Percentiles rank a stretch among this genome's conserved stretches.
Conservation (phyloP, 2,113 vertebrate species). For the Ceyx margarethae region DNA sequence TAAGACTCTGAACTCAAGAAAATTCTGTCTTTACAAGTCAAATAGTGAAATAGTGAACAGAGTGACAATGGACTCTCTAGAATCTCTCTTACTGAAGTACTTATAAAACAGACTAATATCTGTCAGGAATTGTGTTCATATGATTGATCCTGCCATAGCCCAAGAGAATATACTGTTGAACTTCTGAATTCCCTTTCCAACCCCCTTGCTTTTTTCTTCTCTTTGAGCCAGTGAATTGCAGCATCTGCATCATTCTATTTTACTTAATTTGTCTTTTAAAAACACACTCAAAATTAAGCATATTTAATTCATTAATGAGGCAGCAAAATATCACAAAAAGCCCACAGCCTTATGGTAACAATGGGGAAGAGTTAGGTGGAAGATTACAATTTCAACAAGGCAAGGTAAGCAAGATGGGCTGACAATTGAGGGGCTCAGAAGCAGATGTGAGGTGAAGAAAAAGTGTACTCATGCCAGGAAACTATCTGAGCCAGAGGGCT, state of each 20-base stretch:
- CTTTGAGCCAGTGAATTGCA: background rate
- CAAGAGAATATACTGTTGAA: background rate
- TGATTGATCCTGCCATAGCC: background rate
- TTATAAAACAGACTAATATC: slow-evolving; percentile 24
- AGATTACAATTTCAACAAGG: background rate
- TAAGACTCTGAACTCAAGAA: slow-evolving; percentile 41
- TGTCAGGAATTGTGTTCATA: background rate
- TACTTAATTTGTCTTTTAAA: background rate
- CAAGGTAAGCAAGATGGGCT: background rate
- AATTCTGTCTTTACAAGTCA: background rate
- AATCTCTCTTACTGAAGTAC: slow-evolving; percentile 15
- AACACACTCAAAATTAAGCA: background rate
- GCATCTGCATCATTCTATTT: background rate
- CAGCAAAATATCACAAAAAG: background rate
- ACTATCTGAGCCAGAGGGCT: background rate
- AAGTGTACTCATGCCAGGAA: background rate
- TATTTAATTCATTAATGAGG: background rate
- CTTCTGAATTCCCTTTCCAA: background rate
- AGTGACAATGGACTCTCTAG: slow-evolving; percentile 33
- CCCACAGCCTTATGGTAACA: background rate
- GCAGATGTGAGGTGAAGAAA: background rate
- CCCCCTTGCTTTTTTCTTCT: background rate
- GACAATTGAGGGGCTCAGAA: background rate
- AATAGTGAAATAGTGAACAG: slow-evolving; percentile 44
- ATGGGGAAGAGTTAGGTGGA: background rate